Percentiles rank a stretch among this genome's conserved stretches.
Evolutionary conservation across 2,797 vertebrate species (phyloP).

Genomic region (Gymnodraco acuticeps): DNA sequence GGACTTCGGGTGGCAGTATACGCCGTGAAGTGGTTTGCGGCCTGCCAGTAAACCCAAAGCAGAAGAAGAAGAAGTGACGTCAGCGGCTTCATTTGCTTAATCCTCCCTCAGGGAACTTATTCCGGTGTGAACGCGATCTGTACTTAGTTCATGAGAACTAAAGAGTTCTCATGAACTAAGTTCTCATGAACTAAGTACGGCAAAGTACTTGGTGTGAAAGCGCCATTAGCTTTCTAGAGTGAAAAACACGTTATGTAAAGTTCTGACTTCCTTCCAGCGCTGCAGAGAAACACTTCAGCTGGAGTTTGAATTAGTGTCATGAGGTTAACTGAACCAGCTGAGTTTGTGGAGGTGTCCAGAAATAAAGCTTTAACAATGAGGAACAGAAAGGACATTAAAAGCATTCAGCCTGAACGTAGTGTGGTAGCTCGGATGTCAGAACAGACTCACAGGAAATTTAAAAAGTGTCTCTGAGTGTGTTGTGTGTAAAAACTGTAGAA

Average conservation of each 20-base stretch:
- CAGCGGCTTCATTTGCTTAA: too few species aligned
- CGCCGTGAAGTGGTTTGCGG: too few species aligned
- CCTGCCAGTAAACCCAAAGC: too few species aligned
- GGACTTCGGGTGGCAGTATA: too few species aligned
- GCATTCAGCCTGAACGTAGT: conserved; percentile 33
- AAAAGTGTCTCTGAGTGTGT: background rate
- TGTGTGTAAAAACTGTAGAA: conserved; percentile 26
- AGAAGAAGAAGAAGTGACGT: too few species aligned
- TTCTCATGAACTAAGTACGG: too few species aligned
- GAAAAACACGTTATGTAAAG: conserved; percentile 50
- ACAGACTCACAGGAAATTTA: background rate
- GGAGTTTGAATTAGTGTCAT: background rate
- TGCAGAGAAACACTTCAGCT: conserved; percentile 39
- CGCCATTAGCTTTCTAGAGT: conserved; percentile 22
- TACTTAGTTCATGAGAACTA: too few species aligned
- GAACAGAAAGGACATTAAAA: background rate
- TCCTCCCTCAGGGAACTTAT: too few species aligned
- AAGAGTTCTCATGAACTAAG: too few species aligned
- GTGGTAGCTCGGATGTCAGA: conserved; percentile 23
- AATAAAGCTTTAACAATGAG: conserved; percentile 20
- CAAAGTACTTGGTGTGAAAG: too few species aligned
- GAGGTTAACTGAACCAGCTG: conserved; percentile 18
- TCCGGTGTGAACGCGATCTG: too few species aligned
- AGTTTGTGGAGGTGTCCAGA: background rate
- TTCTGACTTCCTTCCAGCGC: conserved; percentile 26